phyloP scores from a whole-genome alignment of 2,888 invertebrate species.

The Clusia tigrina region DNA sequence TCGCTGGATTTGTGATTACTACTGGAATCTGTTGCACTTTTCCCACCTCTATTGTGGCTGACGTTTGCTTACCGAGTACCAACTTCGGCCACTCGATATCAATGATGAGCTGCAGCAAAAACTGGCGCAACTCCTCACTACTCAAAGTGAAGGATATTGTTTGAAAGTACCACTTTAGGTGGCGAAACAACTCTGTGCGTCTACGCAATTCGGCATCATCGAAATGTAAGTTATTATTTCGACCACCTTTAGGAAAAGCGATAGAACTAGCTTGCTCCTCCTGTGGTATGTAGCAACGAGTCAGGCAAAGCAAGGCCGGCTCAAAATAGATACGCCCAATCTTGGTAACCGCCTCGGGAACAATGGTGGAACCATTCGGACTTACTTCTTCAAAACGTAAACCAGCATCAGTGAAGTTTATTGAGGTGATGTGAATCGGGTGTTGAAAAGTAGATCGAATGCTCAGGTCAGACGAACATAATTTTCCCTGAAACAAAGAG shows the following conservation, averaged over 20 bases:
- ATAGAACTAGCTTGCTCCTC: constrained; percentile 22
- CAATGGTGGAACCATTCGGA: constrained; percentile 59
- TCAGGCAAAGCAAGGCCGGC: constrained; percentile 75
- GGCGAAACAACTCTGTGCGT: constrained; percentile 59
- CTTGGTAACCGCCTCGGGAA: constrained; percentile 66
- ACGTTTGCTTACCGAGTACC: constrained; percentile 51
- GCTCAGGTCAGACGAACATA: constrained; percentile 78
- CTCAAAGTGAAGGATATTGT: constrained; percentile 58
- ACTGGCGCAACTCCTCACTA: constrained; percentile 57
- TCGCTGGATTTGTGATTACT: constrained; percentile 58
- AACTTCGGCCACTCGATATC: constrained; percentile 63
- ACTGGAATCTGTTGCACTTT: constrained; percentile 57
- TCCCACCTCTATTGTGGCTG: constrained; percentile 59
- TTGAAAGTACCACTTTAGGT: constrained; percentile 57
- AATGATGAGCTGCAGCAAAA: constrained; percentile 61
- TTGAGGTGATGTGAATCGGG: constrained; percentile 74
- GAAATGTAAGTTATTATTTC: constrained; percentile 52
- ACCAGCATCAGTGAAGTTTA: constrained; percentile 70
- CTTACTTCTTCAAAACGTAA: constrained; percentile 69
- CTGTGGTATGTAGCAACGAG: constrained; percentile 54
- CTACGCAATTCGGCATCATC: constrained; percentile 57
- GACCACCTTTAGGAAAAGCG: constrained; percentile 31
- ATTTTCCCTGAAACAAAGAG: constrained; percentile 71
- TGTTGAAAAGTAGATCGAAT: constrained; percentile 83
- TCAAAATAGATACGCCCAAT: constrained; percentile 75